Conservation (phyloP, 2,113 vertebrate species). For the Macaca fascicularis region T2T-MFA8v1.1 NC_088393.1:55694501-55695000, state of each 20-base stretch:
- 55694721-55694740: accelerated
- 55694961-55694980: too few relatives aligned
- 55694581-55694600: neutral
- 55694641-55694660: accelerated
- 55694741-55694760: accelerated
- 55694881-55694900: too few relatives aligned
- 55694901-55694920: too few relatives aligned
- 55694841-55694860: too few relatives aligned
- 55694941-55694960: too few relatives aligned
- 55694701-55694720: neutral
- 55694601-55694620: neutral
- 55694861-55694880: too few relatives aligned
- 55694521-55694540: neutral
- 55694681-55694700: accelerated
- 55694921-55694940: too few relatives aligned
- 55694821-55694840: neutral
- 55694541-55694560: neutral
- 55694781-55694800: accelerated
- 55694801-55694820: accelerated
- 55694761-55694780: accelerated
- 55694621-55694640: neutral
- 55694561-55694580: accelerated
- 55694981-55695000: too few relatives aligned
- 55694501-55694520: accelerated
- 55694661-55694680: accelerated